phyloP scores from a whole-genome alignment of 2,888 invertebrate genomes.

The Apotomis capreana region DNA sequence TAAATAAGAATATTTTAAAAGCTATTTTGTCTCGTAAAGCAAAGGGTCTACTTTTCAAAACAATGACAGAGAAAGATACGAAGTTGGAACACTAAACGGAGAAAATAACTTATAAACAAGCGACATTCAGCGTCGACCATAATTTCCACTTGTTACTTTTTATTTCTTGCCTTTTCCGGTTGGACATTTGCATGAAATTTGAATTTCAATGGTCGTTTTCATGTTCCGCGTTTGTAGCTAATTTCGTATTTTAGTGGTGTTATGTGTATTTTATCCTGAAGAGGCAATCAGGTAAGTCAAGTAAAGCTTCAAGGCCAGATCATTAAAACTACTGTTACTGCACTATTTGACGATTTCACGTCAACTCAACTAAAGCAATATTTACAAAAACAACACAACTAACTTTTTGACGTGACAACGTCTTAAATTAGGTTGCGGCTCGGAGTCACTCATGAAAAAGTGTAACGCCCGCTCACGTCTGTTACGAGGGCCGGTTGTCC shows the following conservation, averaged over 20 bases:
- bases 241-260: not conserved
- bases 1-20: not conserved
- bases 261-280: not conserved
- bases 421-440: too few relatives aligned
- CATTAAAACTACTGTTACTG: too few relatives aligned
- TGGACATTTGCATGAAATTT: slow-evolving; percentile 23
- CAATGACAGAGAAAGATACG: not conserved
- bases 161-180: slow-evolving; percentile 16
- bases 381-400: too few relatives aligned
- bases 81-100: not conserved
- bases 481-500: too few relatives aligned
- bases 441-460: too few relatives aligned
- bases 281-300: too few relatives aligned
- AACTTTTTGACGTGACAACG: too few relatives aligned
- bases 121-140: slow-evolving; percentile 18
- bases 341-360: too few relatives aligned
- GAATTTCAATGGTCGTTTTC: slow-evolving; percentile 1
- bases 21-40: not conserved
- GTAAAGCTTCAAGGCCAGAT: too few relatives aligned
- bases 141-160: slow-evolving; percentile 33
- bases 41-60: not conserved
- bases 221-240: not conserved
- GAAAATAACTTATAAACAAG: slow-evolving; percentile 29
- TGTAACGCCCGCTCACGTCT: too few relatives aligned
- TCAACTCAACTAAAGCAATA: too few relatives aligned